A percentile compares a stretch with the other conserved stretches of the same genome.
Conservation (phyloP, 1,140 invertebrate genomes). For the Whitmania pigra region DNA sequence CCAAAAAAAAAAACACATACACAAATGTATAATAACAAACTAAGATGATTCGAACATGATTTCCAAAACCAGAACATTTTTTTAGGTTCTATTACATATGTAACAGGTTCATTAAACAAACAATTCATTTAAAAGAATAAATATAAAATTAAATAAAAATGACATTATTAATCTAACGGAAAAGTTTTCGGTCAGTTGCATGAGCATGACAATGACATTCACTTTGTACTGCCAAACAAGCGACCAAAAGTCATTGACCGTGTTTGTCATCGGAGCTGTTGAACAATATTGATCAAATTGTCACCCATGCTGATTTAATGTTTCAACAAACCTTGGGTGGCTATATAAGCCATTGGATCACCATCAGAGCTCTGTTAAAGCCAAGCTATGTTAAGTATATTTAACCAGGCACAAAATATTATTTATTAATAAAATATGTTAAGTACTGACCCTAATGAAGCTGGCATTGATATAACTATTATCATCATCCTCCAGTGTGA, state of each 20-base stretch:
- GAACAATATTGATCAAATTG: too few species aligned
- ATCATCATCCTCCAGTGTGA: background rate
- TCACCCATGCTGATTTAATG: too few species aligned
- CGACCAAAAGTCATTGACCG: constrained; percentile 22
- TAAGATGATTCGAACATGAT: too few species aligned
- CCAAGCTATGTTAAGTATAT: too few species aligned
- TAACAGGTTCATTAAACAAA: too few species aligned
- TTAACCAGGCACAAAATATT: too few species aligned
- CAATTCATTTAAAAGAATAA: too few species aligned
- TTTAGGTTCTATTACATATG: too few species aligned
- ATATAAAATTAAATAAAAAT: background rate
- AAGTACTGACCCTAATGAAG: background rate
- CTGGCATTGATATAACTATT: too few species aligned
- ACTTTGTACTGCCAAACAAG: constrained; percentile 18
- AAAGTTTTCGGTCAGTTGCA: background rate
- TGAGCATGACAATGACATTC: constrained; percentile 9
- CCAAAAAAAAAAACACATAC: too few species aligned
- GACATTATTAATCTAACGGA: background rate
- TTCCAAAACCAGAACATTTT: too few species aligned
- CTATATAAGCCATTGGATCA: background rate
- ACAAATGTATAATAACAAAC: too few species aligned
- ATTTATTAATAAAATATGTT: background rate
- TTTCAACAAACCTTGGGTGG: background rate
- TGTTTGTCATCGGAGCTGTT: constrained; percentile 12
- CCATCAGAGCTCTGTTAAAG: background rate